phyloP scores from a whole-genome alignment of 2,113 vertebrate species.

The Bubo scandiacus region DNA sequence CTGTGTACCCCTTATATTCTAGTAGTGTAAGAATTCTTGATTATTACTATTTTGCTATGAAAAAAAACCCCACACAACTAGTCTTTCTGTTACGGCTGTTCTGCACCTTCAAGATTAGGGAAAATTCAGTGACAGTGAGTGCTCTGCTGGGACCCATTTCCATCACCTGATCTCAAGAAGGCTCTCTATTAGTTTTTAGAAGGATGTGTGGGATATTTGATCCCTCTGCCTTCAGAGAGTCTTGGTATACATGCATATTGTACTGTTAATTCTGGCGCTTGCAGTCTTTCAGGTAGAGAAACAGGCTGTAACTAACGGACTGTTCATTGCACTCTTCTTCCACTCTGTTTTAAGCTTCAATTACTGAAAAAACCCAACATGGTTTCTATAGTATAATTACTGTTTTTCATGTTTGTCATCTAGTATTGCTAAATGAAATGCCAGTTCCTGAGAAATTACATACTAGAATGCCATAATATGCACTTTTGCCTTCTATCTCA shows the following conservation, averaged over 20 bases:
- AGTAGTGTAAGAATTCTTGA: background rate
- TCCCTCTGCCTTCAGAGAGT: background rate
- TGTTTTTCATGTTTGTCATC: background rate
- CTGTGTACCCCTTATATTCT: background rate
- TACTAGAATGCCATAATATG: background rate
- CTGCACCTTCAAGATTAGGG: background rate
- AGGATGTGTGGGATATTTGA: background rate
- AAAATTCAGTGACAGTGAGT: background rate
- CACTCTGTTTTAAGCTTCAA: background rate
- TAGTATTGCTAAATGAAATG: background rate
- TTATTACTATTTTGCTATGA: background rate
- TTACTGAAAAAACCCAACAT: background rate
- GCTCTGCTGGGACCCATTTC: background rate
- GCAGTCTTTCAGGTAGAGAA: background rate
- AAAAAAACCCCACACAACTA: fast-evolving
- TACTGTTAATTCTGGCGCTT: background rate
- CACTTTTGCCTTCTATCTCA: background rate
- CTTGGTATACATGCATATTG: background rate
- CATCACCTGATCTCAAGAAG: background rate
- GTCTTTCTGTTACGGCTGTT: background rate
- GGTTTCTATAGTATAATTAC: background rate
- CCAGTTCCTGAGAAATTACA: background rate
- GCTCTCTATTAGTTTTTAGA: background rate
- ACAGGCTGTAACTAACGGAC: background rate
- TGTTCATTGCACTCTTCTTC: background rate